These are phyloP conservation scores for Dascillus cervinus DNA, from an alignment of 2,888 invertebrate species.

Conservation along the genomic window DNA sequence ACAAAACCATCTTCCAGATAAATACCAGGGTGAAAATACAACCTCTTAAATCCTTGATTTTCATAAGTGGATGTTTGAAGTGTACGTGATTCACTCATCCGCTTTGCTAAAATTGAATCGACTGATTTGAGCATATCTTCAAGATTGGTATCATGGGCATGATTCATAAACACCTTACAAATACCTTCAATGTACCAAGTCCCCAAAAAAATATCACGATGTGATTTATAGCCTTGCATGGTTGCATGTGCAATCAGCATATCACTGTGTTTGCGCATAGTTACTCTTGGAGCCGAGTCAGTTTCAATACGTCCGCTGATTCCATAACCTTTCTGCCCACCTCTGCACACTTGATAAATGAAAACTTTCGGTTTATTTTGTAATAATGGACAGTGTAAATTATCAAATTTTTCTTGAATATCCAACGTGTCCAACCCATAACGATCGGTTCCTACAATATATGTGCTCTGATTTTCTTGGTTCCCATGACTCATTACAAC, in stretches of 20 bases:
- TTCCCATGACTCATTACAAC: conserved; percentile 62
- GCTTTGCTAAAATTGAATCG: conserved; percentile 43
- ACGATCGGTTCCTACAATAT: conserved; percentile 54
- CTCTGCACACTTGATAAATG: conserved; percentile 59
- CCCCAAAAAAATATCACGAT: conserved; percentile 51
- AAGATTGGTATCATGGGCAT: conserved; percentile 54
- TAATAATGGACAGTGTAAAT: conserved; percentile 48
- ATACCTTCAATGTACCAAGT: conserved; percentile 65
- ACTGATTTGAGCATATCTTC: conserved; percentile 57
- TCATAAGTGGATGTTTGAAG: conserved; percentile 55
- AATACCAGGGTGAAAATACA: conserved; percentile 63
- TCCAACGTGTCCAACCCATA: conserved; percentile 42
- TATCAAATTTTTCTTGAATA: conserved; percentile 54
- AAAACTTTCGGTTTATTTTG: conserved; percentile 60
- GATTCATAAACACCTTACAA: conserved; percentile 55
- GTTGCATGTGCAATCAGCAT: conserved; percentile 58
- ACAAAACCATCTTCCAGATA: conserved; percentile 36
- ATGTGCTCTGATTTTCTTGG: conserved; percentile 38
- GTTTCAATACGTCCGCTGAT: conserved; percentile 11
- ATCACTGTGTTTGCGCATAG: conserved; percentile 43
- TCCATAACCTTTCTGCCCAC: conserved; percentile 29
- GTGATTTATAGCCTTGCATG: conserved; percentile 49
- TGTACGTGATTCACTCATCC: conserved; percentile 32
- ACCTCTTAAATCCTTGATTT: conserved; percentile 53
- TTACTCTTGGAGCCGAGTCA: conserved; percentile 18